Evolutionary conservation across 1,140 invertebrate species (phyloP), one percentile per base, ranked within the genome.

Genomic region (Globodera rostochiensis): DNA sequence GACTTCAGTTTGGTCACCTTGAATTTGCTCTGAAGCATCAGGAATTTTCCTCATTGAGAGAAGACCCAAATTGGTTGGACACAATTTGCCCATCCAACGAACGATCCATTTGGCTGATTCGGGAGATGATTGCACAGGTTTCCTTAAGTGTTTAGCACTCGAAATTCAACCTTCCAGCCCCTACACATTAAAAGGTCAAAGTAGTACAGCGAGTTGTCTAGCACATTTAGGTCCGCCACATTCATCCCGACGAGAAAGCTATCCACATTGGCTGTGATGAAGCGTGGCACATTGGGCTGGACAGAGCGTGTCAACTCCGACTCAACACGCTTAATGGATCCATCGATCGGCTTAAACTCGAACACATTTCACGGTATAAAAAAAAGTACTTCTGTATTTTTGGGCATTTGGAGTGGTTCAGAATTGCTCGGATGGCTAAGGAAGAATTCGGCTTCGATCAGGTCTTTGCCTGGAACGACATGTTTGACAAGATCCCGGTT

Each of bases 1-100:
- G 8, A 25, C 67, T 71, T 91, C 97, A 96, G 3, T 97, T 98
- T 91, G 96, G 96, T 3, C 96, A 98, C 90, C 90, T 96, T 90
- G 95, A 97, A 81, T 89, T 87, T 77, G 82, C 87, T 36, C 70
- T 90, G 9, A 89, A 89, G 80, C 83, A 87, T 53, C 19, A 49
- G 36, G 66, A 82, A 19, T 91, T 92, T 74, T 25, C 86, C 73
- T 83, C 90, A 73, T 82, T 93, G 57, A 82, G 93, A 79, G 93
- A 93, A 88, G 90, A 81, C 71, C 53, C 80, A 4, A 50, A 49
- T 15, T 73, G 74, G 46, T 71, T 91, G 8, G 90, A 92, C 85
- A 91, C 91, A 71, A 89, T 92, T 69, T 91, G 92, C 80, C 92
- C 92, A 70, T 87, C 90, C 13, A 89, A 91, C 49, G 90, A 90